Percentiles rank a stretch among this genome's conserved stretches.
These are phyloP conservation scores for Meteorus cinctellus DNA, from an alignment of 2,888 invertebrate species.

Conservation along the genomic window DNA sequence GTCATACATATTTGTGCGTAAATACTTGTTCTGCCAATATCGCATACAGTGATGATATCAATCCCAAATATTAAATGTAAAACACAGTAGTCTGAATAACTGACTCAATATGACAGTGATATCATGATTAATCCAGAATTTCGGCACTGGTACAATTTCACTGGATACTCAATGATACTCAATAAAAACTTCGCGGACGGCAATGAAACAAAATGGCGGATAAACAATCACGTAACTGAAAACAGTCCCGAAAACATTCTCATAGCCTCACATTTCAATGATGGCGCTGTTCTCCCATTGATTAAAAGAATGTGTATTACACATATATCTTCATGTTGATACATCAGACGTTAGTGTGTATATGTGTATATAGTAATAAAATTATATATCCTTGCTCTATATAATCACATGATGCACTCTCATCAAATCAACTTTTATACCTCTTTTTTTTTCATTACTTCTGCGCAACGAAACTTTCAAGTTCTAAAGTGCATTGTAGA, in stretches of 20 bases:
- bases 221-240: constrained; percentile 60
- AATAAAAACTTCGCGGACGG: constrained; percentile 62
- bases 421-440: background rate
- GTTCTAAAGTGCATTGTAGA: background rate
- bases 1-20: constrained; percentile 1
- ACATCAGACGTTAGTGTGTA: background rate
- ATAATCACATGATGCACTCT: background rate
- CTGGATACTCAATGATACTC: constrained; percentile 45
- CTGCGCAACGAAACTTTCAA: background rate
- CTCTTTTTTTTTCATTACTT: background rate
- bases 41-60: background rate
- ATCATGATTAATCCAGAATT: constrained; percentile 17
- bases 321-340: background rate
- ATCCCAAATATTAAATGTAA: background rate
- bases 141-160: constrained; percentile 15
- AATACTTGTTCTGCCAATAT: background rate
- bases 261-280: background rate
- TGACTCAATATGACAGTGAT: background rate
- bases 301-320: background rate
- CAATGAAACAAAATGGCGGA: constrained; percentile 67
- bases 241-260: constrained; percentile 50
- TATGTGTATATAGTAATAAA: background rate
- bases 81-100: background rate
- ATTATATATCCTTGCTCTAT: background rate
- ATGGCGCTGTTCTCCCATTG: constrained; percentile 5